Conservation (phyloP, 2,888 invertebrate genomes). For the Sphaerolaimus hirsutus region DNA sequence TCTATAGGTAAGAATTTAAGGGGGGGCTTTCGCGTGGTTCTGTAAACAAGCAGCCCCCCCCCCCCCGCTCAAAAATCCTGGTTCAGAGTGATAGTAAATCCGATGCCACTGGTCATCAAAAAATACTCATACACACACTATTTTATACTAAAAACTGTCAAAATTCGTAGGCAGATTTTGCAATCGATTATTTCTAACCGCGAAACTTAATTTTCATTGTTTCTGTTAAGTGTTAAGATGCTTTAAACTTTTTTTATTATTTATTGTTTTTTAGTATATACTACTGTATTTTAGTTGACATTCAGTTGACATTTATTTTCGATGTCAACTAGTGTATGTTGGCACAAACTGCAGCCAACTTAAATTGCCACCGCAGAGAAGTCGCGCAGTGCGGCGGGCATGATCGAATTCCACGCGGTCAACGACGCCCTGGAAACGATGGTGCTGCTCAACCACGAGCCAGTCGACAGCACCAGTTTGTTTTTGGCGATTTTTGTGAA, state of each 20-base stretch:
- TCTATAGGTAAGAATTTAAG: no score
- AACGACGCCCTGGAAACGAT: conserved; percentile 75
- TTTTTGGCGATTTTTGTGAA: no score
- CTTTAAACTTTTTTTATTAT: not conserved
- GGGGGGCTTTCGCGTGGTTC: no score
- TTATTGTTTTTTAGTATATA: not conserved
- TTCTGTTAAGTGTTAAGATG: not conserved
- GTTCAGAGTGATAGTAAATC: no score
- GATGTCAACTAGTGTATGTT: no score
- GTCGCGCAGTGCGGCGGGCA: conserved; percentile 46
- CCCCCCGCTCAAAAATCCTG: no score
- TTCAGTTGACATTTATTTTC: no score
- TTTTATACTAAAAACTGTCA: not conserved
- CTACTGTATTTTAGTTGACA: not conserved
- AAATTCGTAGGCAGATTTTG: not conserved
- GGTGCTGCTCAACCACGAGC: conserved; percentile 79
- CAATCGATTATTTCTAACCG: not conserved
- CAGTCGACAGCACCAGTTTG: conserved; percentile 74
- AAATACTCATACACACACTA: no score
- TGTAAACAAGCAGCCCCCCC: no score
- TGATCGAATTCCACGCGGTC: conserved; percentile 74
- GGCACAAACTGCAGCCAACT: not conserved
- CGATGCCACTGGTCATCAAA: no score
- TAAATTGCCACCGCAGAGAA: not conserved
- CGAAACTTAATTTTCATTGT: not conserved